Conservation (phyloP, 2,888 invertebrate genomes). For the Plemyria rubiginata region DNA sequence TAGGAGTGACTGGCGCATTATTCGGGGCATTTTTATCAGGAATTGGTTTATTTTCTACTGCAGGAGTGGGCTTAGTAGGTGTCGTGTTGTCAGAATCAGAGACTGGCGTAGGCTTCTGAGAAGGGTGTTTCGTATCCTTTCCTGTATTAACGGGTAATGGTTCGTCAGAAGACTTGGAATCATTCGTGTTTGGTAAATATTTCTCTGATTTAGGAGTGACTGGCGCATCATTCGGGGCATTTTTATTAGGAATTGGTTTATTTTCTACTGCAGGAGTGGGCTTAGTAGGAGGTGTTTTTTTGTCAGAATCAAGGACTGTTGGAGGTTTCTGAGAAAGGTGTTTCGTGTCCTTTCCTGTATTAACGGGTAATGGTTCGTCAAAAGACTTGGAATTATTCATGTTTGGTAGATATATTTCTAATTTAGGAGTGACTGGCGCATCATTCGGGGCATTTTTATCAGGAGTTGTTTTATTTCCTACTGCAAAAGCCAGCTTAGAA, state of each 20-base stretch:
- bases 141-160: background rate
- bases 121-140: background rate
- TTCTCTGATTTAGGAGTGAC: background rate
- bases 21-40: background rate
- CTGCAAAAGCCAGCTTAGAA: background rate
- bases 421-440: background rate
- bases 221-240: background rate
- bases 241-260: background rate
- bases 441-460: background rate
- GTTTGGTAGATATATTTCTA: background rate
- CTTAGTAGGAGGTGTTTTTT: background rate
- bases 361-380: background rate
- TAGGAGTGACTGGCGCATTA: background rate
- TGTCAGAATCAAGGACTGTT: background rate
- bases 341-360: background rate
- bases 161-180: background rate
- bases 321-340: background rate
- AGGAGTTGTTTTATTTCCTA: background rate
- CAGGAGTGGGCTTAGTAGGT: background rate
- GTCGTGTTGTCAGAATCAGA: background rate
- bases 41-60: background rate
- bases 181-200: background rate
- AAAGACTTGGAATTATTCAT: background rate
- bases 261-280: background rate
- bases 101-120: background rate